Evolutionary conservation across 2,797 vertebrate species (phyloP), one percentile per base, ranked within the genome.

Genomic region (Argyrosomus regius): DNA sequence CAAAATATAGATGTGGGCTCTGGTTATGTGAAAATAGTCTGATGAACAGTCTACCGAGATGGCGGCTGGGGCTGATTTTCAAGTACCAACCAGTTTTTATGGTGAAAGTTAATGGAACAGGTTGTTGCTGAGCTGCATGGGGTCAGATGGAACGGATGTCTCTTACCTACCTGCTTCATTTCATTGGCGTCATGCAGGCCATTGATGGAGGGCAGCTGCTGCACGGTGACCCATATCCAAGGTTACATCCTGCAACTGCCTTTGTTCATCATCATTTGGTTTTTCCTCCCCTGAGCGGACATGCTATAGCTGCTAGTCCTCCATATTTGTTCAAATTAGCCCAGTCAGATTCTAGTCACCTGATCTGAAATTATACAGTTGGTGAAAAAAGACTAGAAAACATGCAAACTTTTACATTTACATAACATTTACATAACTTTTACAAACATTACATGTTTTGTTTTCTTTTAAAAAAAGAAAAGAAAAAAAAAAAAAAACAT

Each of bases 151-250:
- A 90, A 82, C 22, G 73, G 80, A 84, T 77, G 76, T 84, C 62
- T 86, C 80, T 86, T 85, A 81, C 81, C 77, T 88, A 69, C 82
- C 83, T 79, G 88, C 75, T 80, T 89, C 88, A 81, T 88, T 91
- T 88, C 84, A 76, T 75, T 71, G 85, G 84, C 80, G 41, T 90
- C 82, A 86, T 88, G 89, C 74, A 39, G 87, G 69, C 67, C 3
- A 14, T 68, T 89, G 88, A 91, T 87, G 85, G 78, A 86, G 84
- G 85, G 86, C 84, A 88, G 89, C 77, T 87, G 86, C 77, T 81
- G 78, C 86, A 84, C 57, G 16, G 43, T 75, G 86, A 87, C 84
- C 89, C 85, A 78, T 26, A 67, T 85, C 84, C 86, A 86, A 85
- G 84, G 88, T 91, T 85, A 80, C 39, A 60, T 65, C 77, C 61